Evolutionary conservation across 1,140 invertebrate genomes (phyloP).

Genomic region (Drosophila guanche): DNA sequence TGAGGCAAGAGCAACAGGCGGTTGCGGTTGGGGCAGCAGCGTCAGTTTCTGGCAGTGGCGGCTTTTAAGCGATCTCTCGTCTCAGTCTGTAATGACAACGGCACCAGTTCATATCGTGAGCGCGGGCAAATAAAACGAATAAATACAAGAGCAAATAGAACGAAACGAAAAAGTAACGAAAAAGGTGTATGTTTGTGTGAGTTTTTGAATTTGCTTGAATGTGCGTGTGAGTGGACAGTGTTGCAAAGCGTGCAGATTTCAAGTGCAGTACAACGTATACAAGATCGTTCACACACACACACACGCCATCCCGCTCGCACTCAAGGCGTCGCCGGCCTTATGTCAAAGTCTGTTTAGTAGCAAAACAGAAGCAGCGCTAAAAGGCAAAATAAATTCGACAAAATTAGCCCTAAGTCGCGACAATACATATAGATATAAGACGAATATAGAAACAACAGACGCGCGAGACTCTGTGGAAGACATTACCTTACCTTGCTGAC

Average conservation of each 20-base stretch:
- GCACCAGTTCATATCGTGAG: constrained; percentile 63
- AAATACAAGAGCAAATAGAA: constrained; percentile 13
- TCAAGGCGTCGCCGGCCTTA: constrained; percentile 29
- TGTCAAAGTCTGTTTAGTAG: constrained; percentile 54
- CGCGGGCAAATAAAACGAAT: constrained; percentile 39
- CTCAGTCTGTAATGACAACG: constrained; percentile 64
- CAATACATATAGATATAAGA: constrained; percentile 42
- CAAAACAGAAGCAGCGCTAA: constrained; percentile 53
- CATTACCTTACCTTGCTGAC: constrained; percentile 17
- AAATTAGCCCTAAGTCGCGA: constrained; percentile 45
- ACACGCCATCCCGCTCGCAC: constrained; percentile 49
- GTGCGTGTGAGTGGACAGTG: constrained; percentile 44
- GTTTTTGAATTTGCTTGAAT: constrained; percentile 34
- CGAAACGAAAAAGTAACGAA: constrained; percentile 8
- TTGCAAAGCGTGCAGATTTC: constrained; percentile 46
- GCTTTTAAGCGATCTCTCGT: constrained; percentile 36
- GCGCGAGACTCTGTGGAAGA: constrained; percentile 36
- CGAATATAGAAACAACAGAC: constrained; percentile 31
- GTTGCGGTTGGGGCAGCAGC: constrained; percentile 40
- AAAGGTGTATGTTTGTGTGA: constrained; percentile 37
- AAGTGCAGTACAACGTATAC: constrained; percentile 18
- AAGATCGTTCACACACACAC: constrained; percentile 37
- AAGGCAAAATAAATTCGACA: constrained; percentile 52
- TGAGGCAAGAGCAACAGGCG: constrained; percentile 66
- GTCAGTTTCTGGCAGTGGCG: neutral